Percentiles rank a stretch among this genome's conserved stretches.
phyloP scores from a whole-genome alignment of 1,140 invertebrate species.

The Caligus rogercresseyi region DNA sequence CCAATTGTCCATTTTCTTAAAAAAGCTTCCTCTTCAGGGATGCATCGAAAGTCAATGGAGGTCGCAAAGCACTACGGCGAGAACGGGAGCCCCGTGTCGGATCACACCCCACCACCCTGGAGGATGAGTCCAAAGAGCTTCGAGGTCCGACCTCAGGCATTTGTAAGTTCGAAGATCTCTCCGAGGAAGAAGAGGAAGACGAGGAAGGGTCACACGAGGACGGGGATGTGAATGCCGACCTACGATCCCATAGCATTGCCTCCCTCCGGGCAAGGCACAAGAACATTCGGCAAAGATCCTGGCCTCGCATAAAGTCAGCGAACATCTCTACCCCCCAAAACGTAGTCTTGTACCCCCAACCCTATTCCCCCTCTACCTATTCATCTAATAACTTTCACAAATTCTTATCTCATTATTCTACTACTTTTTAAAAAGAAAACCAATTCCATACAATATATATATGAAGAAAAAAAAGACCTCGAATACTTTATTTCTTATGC shows the following conservation, averaged over 20 bases:
- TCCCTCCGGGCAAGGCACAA: slow-evolving; percentile 21
- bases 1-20: too few relatives aligned
- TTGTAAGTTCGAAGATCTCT: not conserved
- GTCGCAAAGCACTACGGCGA: not conserved
- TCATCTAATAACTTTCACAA: too few relatives aligned
- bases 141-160: not conserved
- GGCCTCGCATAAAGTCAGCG: not conserved
- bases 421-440: too few relatives aligned
- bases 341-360: too few relatives aligned
- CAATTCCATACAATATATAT: too few relatives aligned
- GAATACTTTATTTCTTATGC: too few relatives aligned
- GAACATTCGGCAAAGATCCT: slow-evolving; percentile 9
- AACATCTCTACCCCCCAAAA: too few relatives aligned
- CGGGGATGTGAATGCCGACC: slow-evolving; percentile 8
- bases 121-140: not conserved
- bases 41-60: slow-evolving; percentile 12
- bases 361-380: too few relatives aligned
- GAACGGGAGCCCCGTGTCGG: not conserved
- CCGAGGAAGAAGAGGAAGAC: not conserved
- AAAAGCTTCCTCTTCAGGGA: slow-evolving; percentile 5
- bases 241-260: slow-evolving; percentile 21
- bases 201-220: slow-evolving; percentile 15
- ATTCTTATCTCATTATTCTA: too few relatives aligned
- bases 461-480: too few relatives aligned
- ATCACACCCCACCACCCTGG: not conserved